phyloP scores from a whole-genome alignment of 2,113 vertebrate species.

The Tachysurus fulvidraco region DNA sequence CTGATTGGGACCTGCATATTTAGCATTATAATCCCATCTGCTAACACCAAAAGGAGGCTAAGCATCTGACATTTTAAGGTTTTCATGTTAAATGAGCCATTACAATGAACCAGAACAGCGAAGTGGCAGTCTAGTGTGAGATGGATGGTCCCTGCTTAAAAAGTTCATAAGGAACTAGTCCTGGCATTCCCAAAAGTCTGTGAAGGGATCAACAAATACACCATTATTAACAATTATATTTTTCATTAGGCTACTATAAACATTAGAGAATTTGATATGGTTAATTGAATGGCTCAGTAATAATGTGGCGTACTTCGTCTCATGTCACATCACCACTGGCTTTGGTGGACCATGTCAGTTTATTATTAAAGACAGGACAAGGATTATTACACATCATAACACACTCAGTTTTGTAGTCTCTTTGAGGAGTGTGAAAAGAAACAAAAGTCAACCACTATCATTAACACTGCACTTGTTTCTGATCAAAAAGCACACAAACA shows the following conservation, averaged over 20 bases:
- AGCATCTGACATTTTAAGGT: constrained; percentile 5
- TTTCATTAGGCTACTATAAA: not conserved
- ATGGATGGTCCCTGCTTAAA: not conserved
- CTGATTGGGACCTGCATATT: not conserved
- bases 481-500: too few relatives aligned
- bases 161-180: not conserved
- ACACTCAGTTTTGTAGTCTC: too few relatives aligned
- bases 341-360: too few relatives aligned
- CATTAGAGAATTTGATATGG: not conserved
- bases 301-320: too few relatives aligned
- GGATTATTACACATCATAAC: too few relatives aligned
- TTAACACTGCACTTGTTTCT: too few relatives aligned
- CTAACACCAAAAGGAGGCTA: not conserved
- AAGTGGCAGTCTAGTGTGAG: not conserved
- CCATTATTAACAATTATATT: not conserved
- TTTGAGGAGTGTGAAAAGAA: too few relatives aligned
- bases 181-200: not conserved
- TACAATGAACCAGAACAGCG: not conserved
- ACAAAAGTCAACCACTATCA: too few relatives aligned
- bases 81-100: constrained; percentile 12
- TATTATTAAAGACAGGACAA: too few relatives aligned
- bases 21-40: not conserved
- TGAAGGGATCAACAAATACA: not conserved
- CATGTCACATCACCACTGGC: too few relatives aligned
- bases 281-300: not conserved